phyloP scores from a whole-genome alignment of 1,140 invertebrate species.

The Notospermus geniculatus region DNA sequence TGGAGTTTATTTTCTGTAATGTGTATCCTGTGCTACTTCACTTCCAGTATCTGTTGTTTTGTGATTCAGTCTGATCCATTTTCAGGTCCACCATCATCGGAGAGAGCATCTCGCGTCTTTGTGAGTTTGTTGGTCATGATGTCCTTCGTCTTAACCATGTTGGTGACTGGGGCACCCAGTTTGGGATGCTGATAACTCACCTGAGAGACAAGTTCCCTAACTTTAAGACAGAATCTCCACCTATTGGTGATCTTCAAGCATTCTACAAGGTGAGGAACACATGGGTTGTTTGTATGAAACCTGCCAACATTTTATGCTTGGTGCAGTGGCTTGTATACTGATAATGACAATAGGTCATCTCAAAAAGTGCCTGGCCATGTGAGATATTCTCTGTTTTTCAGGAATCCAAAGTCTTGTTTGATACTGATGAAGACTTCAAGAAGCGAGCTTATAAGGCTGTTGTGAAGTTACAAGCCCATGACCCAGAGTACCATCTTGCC shows the following conservation, averaged over 20 bases:
- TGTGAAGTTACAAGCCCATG: conserved; percentile 84
- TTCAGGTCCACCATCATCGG: conserved; percentile 89
- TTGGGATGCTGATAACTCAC: conserved; percentile 99
- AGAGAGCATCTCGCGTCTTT: conserved; percentile 84
- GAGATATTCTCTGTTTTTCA: too few species aligned
- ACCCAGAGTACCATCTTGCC: conserved; percentile 81
- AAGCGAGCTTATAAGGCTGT: conserved; percentile 92
- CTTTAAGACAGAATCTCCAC: conserved; percentile 77
- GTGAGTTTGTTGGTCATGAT: conserved; percentile 92
- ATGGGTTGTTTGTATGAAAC: neutral
- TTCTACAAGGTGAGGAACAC: conserved; percentile 65
- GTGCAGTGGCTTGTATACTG: too few species aligned
- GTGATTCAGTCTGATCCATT: conserved; percentile 7
- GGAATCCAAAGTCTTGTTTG: conserved; percentile 93
- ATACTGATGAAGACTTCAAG: conserved; percentile 91
- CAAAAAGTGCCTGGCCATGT: too few species aligned
- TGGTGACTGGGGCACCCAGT: conserved; percentile 99
- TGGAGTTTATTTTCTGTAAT: too few species aligned
- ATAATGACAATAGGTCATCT: too few species aligned
- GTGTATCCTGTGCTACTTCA: too few species aligned
- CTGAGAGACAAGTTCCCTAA: conserved; percentile 88
- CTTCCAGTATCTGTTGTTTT: too few species aligned
- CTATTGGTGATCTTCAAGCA: conserved; percentile 89
- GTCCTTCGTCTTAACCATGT: conserved; percentile 93
- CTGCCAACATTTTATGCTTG: too few species aligned